Conservation (phyloP, 1,140 invertebrate genomes). For the Danaus plexippus region DNA sequence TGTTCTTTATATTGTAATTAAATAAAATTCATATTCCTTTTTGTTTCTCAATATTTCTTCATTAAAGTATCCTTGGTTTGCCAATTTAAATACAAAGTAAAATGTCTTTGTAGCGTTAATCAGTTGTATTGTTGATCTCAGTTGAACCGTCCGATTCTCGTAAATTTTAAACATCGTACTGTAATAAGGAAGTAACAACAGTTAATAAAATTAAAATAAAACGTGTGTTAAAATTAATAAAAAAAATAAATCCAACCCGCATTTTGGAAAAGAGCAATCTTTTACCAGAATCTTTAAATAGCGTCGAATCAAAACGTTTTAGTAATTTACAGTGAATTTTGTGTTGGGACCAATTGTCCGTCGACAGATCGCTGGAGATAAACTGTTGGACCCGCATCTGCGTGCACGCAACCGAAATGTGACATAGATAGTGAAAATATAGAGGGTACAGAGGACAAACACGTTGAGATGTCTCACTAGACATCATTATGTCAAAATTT, state of each 20-base stretch:
- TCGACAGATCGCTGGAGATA: slow-evolving; percentile 48
- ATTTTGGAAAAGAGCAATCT: slow-evolving; percentile 57
- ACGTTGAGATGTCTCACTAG: no score
- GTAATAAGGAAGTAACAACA: slow-evolving; percentile 14
- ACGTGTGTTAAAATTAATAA: slow-evolving; percentile 18
- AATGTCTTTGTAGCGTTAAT: no score
- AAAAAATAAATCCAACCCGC: slow-evolving; percentile 59
- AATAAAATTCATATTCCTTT: no score
- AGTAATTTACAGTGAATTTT: slow-evolving; percentile 62
- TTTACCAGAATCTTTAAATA: slow-evolving; percentile 51
- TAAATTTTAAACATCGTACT: no score
- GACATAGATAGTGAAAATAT: slow-evolving; percentile 7
- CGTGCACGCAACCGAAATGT: slow-evolving; percentile 49
- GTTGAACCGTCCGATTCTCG: no score
- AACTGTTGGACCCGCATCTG: slow-evolving; percentile 55
- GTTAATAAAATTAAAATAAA: slow-evolving; percentile 23
- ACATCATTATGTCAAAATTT: neutral
- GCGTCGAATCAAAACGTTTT: slow-evolving; percentile 51
- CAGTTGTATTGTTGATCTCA: no score
- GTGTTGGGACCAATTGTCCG: slow-evolving; percentile 56
- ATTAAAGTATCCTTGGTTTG: no score
- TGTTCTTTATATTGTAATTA: no score
- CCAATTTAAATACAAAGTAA: no score
- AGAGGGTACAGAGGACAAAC: no score
- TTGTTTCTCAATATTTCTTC: no score